A percentile compares a stretch with the other conserved stretches of the same genome.
These are phyloP conservation scores for Vanessa atalanta DNA, from an alignment of 1,140 invertebrate species.

Conservation along the genomic window DNA sequence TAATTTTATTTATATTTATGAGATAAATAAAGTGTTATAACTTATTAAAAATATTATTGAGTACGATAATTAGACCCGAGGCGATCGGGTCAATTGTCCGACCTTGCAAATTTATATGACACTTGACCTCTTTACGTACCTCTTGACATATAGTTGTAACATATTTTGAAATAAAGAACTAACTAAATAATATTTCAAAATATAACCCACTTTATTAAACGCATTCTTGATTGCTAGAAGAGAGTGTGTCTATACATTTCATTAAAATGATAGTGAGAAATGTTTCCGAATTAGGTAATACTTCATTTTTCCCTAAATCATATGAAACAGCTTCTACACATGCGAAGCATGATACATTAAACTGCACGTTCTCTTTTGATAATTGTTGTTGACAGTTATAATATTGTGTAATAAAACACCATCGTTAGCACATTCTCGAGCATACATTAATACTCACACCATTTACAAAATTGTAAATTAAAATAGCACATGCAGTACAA, in stretches of 20 bases:
- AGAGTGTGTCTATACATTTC: too few relatives aligned
- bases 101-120: neutral
- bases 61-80: neutral
- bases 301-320: neutral
- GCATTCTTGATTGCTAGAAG: too few relatives aligned
- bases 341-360: neutral
- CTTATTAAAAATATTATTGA: neutral
- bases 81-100: neutral
- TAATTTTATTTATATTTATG: neutral
- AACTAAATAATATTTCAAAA: too few relatives aligned
- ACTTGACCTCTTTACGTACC: neutral
- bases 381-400: constrained; percentile 14
- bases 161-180: neutral
- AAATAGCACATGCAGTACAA: neutral
- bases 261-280: too few relatives aligned
- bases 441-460: neutral
- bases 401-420: constrained; percentile 1
- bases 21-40: neutral
- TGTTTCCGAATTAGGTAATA: too few relatives aligned
- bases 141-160: neutral
- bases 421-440: constrained; percentile 9
- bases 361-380: constrained; percentile 1
- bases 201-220: too few relatives aligned
- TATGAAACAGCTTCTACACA: constrained; percentile 12
- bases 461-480: neutral